These are phyloP conservation scores for Oryctes rhinoceros DNA, from an alignment of 1,140 invertebrate species.

Conservation along the genomic window DNA sequence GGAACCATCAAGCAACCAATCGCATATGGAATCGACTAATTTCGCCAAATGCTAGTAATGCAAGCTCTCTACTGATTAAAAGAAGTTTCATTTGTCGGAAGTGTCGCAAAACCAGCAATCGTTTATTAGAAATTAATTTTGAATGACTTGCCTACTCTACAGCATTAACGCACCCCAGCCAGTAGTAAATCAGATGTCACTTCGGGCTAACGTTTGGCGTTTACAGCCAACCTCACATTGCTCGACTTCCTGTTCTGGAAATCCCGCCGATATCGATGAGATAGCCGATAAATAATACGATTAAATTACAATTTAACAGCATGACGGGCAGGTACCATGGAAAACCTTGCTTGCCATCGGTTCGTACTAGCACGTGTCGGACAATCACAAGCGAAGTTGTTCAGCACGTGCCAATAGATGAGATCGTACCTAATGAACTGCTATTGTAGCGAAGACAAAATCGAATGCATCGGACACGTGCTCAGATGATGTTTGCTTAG, in stretches of 20 bases:
- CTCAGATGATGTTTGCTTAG: neutral
- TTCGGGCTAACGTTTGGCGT: too few species aligned
- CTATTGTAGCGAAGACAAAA: neutral
- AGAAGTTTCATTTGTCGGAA: neutral
- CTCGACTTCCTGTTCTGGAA: too few species aligned
- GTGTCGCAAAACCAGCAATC: neutral
- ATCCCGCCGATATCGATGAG: too few species aligned
- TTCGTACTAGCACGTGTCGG: neutral
- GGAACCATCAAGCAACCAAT: too few species aligned
- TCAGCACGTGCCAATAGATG: neutral
- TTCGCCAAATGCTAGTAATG: too few species aligned
- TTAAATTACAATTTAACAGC: neutral
- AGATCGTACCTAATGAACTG: neutral
- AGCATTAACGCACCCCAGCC: neutral
- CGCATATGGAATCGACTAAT: too few species aligned
- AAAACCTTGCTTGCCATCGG: neutral
- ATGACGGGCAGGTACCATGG: neutral
- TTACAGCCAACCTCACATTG: too few species aligned
- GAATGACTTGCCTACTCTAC: neutral
- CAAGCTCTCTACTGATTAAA: neutral
- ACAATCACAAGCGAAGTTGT: neutral
- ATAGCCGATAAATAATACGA: neutral
- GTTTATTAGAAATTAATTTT: constrained; percentile 16
- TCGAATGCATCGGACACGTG: neutral
- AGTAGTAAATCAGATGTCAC: neutral